Evolutionary conservation across 2,888 invertebrate genomes (phyloP), one percentile per base, ranked within the genome.

Genomic region (Amphipoea oculea): DNA sequence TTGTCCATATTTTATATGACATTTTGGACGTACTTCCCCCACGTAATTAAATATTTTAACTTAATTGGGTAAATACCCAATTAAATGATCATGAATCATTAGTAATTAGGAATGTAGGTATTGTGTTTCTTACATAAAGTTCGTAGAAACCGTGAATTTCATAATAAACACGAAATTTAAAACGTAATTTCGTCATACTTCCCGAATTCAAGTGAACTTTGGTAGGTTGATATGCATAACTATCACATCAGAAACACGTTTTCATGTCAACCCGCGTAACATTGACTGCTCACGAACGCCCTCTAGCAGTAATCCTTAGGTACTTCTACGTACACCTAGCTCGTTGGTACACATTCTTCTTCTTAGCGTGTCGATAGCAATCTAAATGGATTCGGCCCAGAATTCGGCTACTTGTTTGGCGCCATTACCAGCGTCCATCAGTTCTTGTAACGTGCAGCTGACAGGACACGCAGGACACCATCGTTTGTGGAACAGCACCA

Each of bases 11-110:
- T 29, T 29, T 29, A 29, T 29, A 29, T 29, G 11, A 45, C 12
- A 48, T 12, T 12, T 12, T 48, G 48, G 48, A 2, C 48, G 4
- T 48, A 12, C 48, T 48, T 48, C 48, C 48, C 45, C 48, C 12
- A 48, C 45, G 45, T 45, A 45, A 12, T 29, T 69, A 6, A 48
- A 78, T 40, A 48, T n/a, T 7, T 23, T 20, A 54, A 29, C 17
- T 45, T 79, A 79, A 79, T 63, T 79, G 51, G 45, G n/a, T 23
- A 60, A 29, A 51, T 42, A 81, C 5, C 42, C 29, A 71, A 81
- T 72, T 54, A 78, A 57, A 42, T 42, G 6, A 12, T 62, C 69
- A 62, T 62, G 20, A 36, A 42, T 69, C 9, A 42, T 20, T 23
- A 2, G 5, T 11, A 23, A 4, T 23, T 20, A 11, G 20, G 11